These are phyloP conservation scores for Molorchus minor DNA, from an alignment of 2,888 invertebrate species.

Conservation along the genomic window DNA sequence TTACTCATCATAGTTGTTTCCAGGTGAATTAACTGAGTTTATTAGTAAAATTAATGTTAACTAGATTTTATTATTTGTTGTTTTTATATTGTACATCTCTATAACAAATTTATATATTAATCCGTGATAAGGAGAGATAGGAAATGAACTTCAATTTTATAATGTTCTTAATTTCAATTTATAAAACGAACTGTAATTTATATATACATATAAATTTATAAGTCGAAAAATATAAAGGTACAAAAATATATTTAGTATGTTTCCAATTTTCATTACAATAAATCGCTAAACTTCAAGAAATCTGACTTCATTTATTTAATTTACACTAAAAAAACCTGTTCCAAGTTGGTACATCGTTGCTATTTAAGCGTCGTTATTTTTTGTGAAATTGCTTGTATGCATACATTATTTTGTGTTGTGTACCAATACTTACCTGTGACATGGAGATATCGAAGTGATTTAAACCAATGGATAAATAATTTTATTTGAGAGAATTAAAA, in stretches of 20 bases:
- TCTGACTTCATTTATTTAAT: background rate
- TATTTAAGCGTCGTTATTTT: no score
- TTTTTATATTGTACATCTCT: slow-evolving; percentile 44
- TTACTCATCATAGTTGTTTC: slow-evolving; percentile 15
- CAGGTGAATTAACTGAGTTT: slow-evolving; percentile 5
- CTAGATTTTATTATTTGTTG: slow-evolving; percentile 43
- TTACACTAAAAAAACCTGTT: no score
- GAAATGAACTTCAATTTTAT: slow-evolving; percentile 52
- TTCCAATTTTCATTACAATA: slow-evolving; percentile 29
- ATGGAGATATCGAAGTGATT: no score
- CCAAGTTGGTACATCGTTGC: no score
- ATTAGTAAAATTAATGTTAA: slow-evolving; percentile 43
- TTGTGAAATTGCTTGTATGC: no score
- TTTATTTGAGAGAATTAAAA: no score
- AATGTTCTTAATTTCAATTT: slow-evolving; percentile 53
- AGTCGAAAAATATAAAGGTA: slow-evolving; percentile 51
- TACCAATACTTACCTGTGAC: no score
- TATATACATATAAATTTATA: slow-evolving; percentile 53
- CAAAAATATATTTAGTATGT: slow-evolving; percentile 41
- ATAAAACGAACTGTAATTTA: slow-evolving; percentile 55
- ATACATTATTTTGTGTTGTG: no score
- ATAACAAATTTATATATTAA: slow-evolving; percentile 36
- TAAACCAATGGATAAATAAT: no score
- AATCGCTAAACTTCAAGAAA: slow-evolving; percentile 14
- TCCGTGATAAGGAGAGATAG: slow-evolving; percentile 45